Conservation (phyloP, 2,888 invertebrate genomes). For the Pterostichus madidus region DNA sequence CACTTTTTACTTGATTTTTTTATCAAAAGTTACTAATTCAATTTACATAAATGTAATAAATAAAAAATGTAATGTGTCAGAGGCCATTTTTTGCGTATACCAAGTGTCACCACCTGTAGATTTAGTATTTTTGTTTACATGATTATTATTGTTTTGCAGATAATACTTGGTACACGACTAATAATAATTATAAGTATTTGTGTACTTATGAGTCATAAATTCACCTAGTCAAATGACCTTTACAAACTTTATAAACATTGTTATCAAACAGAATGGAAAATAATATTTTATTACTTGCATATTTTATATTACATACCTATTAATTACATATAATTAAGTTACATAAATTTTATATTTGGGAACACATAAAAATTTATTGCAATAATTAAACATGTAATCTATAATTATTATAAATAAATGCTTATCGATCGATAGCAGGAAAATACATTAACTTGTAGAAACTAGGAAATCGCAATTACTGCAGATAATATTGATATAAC, state of each 20-base stretch:
- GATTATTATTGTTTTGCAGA: background rate
- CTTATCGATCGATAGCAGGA: constrained; percentile 4
- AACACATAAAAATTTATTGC: constrained; percentile 27
- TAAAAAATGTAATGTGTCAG: no score
- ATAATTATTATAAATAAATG: background rate
- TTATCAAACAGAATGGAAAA: constrained; percentile 25
- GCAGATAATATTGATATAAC: constrained; percentile 11
- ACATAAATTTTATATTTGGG: constrained; percentile 12
- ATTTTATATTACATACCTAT: constrained; percentile 12
- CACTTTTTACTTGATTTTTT: no score
- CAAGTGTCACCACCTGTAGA: no score
- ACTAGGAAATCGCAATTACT: background rate
- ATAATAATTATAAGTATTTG: constrained; percentile 4
- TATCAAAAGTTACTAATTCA: no score
- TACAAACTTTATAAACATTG: constrained; percentile 16
- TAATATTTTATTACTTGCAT: constrained; percentile 12
- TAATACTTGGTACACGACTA: constrained; percentile 5
- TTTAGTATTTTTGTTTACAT: no score
- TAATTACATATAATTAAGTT: constrained; percentile 7
- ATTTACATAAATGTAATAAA: no score
- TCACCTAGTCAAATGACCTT: constrained; percentile 33
- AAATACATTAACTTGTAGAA: background rate
- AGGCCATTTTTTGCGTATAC: no score
- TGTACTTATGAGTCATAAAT: constrained; percentile 22
- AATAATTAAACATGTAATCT: constrained; percentile 38